These are phyloP conservation scores for Xenus cinereus DNA, from an alignment of 2,113 vertebrate species.

Conservation along the genomic window DNA sequence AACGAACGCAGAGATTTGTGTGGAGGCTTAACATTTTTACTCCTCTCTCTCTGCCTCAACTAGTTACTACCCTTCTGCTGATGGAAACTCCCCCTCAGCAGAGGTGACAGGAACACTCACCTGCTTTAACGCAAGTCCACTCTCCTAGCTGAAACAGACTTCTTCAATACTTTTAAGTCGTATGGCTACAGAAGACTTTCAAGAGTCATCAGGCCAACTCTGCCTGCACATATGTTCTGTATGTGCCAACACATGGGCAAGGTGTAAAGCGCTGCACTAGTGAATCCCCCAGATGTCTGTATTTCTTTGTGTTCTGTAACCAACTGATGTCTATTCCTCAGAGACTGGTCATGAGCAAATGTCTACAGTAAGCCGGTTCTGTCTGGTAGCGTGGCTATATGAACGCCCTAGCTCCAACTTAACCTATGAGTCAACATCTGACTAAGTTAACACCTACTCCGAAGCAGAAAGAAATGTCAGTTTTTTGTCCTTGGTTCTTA, in stretches of 20 bases:
- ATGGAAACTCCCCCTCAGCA: background rate
- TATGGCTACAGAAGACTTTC: background rate
- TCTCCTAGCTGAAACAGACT: background rate
- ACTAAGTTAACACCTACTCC: background rate
- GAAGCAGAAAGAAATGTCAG: background rate
- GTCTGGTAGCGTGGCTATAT: rapidly evolving
- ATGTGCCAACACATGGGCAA: background rate
- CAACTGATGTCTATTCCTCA: background rate
- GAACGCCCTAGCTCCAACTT: background rate
- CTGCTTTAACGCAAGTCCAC: background rate
- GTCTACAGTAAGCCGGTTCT: background rate
- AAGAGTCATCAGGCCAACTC: background rate
- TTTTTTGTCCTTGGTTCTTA: background rate
- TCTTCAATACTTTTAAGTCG: background rate
- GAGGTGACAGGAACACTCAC: background rate
- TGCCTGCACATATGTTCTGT: background rate
- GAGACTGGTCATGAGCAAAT: background rate
- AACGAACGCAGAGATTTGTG: background rate
- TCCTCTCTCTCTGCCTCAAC: background rate
- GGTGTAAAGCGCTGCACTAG: background rate
- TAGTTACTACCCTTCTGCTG: background rate
- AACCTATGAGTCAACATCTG: background rate
- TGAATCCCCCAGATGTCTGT: background rate
- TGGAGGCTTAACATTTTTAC: background rate
- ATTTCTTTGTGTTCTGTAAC: background rate